These are phyloP conservation scores for Sparidentex hasta DNA, from an alignment of 2,797 vertebrate genomes.

Conservation along the genomic window DNA sequence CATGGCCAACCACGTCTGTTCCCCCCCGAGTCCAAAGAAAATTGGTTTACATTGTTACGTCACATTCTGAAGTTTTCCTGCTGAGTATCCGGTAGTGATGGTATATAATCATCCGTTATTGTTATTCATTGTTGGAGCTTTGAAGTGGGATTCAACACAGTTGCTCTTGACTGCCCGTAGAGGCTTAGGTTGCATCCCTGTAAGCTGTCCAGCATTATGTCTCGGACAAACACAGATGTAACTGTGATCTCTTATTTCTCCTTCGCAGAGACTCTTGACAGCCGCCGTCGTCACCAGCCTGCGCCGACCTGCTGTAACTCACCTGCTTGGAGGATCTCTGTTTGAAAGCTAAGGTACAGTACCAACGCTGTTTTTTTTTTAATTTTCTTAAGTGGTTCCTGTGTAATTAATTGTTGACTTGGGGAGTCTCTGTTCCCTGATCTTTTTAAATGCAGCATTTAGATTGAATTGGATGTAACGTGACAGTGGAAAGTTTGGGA, in stretches of 20 bases:
- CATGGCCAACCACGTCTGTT: background rate
- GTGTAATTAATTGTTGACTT: slow-evolving; percentile 31
- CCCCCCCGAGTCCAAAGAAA: slow-evolving; percentile 3
- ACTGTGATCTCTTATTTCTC: slow-evolving; percentile 34
- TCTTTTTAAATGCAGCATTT: slow-evolving; percentile 39
- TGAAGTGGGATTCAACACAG: slow-evolving; percentile 17
- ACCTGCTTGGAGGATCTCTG: slow-evolving; percentile 37
- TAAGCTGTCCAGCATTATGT: slow-evolving; percentile 33
- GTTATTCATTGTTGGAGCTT: slow-evolving; percentile 7
- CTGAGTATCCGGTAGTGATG: slow-evolving; percentile 8
- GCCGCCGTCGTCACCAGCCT: slow-evolving; percentile 37
- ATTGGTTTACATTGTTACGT: background rate
- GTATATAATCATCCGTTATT: slow-evolving; percentile 7
- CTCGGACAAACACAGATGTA: slow-evolving; percentile 21
- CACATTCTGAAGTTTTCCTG: slow-evolving; percentile 1
- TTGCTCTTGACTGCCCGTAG: slow-evolving; percentile 11
- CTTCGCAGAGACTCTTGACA: slow-evolving; percentile 59
- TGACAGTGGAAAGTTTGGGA: slow-evolving; percentile 15
- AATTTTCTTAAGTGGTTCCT: slow-evolving; percentile 1
- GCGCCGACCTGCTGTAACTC: slow-evolving; percentile 13
- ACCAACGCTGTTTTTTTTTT: slow-evolving; percentile 13
- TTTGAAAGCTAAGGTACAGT: slow-evolving; percentile 65
- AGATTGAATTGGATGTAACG: slow-evolving; percentile 15
- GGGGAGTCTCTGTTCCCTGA: slow-evolving; percentile 7
- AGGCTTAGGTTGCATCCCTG: slow-evolving; percentile 11